Base-by-base conservation (phyloP, 1,140 invertebrate genomes). In the Brachystomella parvula region DNA sequence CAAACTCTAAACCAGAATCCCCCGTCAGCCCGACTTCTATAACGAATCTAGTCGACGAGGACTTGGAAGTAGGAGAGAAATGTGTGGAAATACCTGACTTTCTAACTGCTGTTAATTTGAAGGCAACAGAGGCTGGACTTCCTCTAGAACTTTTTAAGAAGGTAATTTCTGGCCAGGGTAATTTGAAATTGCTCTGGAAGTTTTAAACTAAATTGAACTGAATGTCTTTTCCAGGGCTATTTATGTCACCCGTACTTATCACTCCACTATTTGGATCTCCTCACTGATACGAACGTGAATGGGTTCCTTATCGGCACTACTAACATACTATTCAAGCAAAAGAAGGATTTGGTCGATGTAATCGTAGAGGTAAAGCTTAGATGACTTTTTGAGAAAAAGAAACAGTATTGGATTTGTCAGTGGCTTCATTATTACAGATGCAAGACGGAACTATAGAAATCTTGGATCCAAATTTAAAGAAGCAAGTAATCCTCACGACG, bases 241-340 rank as follows among this genome's bases (percentile, higher is more conserved):
- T 81, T 98, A 9, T 97, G 94, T 77, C 85, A 97, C 78, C 96
- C 96, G 33, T 99, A 98, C 79, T 81, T 98, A 60, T 97, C 94
- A 2, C 81, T 99, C 49, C 92, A 94, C 71, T 97, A 95, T 78
- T 85, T 97, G 80, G 95, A 98, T 81, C 79, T 96, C 49, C 78
- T 99, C 30, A 86, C 85, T 64, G 92, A 97, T 78, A 81, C 87
- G 1, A 90, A 89, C 75, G 89, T 97, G 6, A 81, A 90, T 69
- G 91, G 93, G 57, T 98, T 95, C 79, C 81, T 97, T 39, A 89
- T 97, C 68, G 96, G 96, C 58, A 96, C 96, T 9, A 97, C 95
- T 39, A 99, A 99, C 83, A 87, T 96, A 21, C 80, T 99, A 6
- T 99, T 98, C 76, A 94, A 94, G 77, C 94, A 97, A 75, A 96